Conservation (phyloP, 2,113 vertebrate genomes). For the Hystrix cristata region DNA sequence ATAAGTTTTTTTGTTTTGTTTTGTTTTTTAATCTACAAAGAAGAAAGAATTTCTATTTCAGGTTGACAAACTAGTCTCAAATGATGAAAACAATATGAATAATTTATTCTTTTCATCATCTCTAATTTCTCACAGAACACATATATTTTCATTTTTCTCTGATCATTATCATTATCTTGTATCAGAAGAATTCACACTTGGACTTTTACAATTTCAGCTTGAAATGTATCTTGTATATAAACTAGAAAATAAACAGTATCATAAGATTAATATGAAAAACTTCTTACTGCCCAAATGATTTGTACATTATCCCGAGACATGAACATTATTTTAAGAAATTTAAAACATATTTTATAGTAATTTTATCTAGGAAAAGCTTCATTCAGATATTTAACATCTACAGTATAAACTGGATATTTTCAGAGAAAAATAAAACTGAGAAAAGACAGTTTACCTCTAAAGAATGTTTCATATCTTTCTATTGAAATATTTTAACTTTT, state of each 20-base stretch:
- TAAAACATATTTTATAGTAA: neutral
- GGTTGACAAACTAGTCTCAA: slow-evolving; percentile 44
- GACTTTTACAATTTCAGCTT: neutral
- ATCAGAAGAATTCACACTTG: neutral
- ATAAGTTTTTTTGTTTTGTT: neutral
- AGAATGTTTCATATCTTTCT: neutral
- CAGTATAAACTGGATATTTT: neutral
- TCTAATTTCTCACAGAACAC: neutral
- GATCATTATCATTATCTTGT: neutral
- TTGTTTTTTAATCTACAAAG: slow-evolving; percentile 31
- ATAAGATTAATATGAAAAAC: neutral
- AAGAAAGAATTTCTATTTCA: slow-evolving; percentile 34
- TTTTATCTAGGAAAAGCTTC: neutral
- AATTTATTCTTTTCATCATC: neutral
- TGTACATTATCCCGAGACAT: neutral
- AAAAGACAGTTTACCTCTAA: neutral
- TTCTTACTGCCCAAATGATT: neutral
- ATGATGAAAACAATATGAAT: slow-evolving; percentile 10
- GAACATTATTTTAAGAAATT: neutral
- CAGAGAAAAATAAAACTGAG: neutral
- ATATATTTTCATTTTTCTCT: slow-evolving; percentile 16
- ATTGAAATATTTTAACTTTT: slow-evolving; percentile 23
- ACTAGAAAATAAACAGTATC: slow-evolving; percentile 15
- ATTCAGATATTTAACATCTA: neutral
- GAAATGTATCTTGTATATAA: neutral